Conservation (phyloP, 2,797 vertebrate species). For the Vultur gryphus region DNA sequence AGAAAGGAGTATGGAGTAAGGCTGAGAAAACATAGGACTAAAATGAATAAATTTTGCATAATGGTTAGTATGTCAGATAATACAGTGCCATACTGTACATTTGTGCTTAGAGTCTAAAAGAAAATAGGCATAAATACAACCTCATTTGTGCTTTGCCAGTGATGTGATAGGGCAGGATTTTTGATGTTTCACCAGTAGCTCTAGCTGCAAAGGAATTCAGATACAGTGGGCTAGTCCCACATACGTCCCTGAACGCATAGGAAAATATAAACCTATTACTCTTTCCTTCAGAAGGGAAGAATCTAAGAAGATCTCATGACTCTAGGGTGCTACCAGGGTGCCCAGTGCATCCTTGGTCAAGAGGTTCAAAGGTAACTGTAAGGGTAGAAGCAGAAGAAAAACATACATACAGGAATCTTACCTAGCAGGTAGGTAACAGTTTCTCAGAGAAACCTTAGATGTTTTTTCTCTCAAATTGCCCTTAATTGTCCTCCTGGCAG, state of each 20-base stretch:
- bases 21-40: neutral
- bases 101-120: neutral
- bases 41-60: neutral
- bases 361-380: neutral
- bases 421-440: neutral
- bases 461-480: neutral
- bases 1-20: neutral
- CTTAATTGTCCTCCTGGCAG: neutral
- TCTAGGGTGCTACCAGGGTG: neutral
- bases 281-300: neutral
- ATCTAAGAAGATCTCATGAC: neutral
- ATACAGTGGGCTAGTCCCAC: neutral
- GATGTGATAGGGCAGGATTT: neutral
- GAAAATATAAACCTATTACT: neutral
- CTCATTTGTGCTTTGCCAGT: neutral
- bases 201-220: neutral
- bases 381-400: neutral
- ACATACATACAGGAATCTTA: neutral
- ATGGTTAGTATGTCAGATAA: neutral
- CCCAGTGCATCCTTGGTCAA: neutral
- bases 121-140: neutral
- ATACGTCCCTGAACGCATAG: accelerated
- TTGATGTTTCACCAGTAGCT: neutral
- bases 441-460: neutral
- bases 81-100: neutral